Conservation (phyloP, 2,113 vertebrate species). For the Mobula hypostoma region DNA sequence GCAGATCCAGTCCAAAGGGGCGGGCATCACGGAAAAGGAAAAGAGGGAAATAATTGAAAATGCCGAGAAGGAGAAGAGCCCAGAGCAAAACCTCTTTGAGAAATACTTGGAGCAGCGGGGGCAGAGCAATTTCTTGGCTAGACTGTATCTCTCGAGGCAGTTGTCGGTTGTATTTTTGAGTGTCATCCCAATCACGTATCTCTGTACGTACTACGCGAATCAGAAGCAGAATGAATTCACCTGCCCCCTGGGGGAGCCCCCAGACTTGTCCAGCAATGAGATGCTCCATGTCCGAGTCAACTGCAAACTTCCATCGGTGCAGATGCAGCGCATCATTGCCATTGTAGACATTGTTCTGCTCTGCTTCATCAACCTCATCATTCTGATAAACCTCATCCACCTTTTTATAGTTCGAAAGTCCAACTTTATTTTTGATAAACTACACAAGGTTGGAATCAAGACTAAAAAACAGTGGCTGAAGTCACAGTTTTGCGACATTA, state of each 20-base stretch:
- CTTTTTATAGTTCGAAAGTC: slow-evolving; percentile 97
- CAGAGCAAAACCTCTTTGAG: slow-evolving; percentile 96
- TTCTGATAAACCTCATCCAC: slow-evolving; percentile 86
- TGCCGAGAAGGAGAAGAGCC: slow-evolving; percentile 96
- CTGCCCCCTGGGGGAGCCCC: slow-evolving; percentile 80
- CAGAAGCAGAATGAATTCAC: slow-evolving; percentile 97
- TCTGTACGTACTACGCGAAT: slow-evolving; percentile 87
- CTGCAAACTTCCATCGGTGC: slow-evolving; percentile 91
- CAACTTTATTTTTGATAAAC: slow-evolving; percentile 97
- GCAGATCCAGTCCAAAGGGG: slow-evolving; percentile 97
- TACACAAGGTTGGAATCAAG: slow-evolving; percentile 96
- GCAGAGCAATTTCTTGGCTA: slow-evolving; percentile 93
- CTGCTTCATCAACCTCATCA: slow-evolving; percentile 91
- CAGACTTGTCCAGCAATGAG: slow-evolving; percentile 72
- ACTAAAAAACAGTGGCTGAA: slow-evolving; percentile 92
- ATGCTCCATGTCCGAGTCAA: slow-evolving; percentile 75
- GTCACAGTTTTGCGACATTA: slow-evolving; percentile 97
- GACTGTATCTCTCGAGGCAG: slow-evolving; percentile 85
- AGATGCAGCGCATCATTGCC: slow-evolving; percentile 93
- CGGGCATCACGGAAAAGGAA: slow-evolving; percentile 86
- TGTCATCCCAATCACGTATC: slow-evolving; percentile 87
- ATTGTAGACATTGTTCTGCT: slow-evolving; percentile 83
- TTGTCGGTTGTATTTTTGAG: slow-evolving; percentile 93
- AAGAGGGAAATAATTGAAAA: slow-evolving; percentile 96
- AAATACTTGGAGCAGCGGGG: slow-evolving; percentile 93